A percentile compares a stretch with the other conserved stretches of the same genome.
Evolutionary conservation across 2,797 vertebrate species (phyloP).

Genomic region (Fratercula arctica): DNA sequence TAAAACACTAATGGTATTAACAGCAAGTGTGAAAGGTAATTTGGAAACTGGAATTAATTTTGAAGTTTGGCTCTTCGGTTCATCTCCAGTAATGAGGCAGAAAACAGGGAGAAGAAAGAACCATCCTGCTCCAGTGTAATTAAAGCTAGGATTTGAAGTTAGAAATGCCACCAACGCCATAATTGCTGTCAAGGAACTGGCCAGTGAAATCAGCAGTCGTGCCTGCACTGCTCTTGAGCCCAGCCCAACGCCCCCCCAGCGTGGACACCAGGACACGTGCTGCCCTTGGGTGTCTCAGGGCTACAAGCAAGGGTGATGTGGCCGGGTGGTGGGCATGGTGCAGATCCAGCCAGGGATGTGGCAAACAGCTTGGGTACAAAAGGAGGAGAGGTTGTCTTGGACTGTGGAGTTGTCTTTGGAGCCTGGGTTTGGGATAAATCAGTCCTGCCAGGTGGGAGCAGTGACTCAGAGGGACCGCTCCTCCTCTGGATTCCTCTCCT

Average conservation of each 20-base stretch:
- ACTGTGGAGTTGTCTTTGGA: neutral
- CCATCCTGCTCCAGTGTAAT: neutral
- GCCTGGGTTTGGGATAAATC: neutral
- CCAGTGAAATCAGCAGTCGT: neutral
- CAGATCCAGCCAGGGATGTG: neutral
- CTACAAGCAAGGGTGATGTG: neutral
- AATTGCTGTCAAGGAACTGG: neutral
- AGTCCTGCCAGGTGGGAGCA: neutral
- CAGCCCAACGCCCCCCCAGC: fast-evolving
- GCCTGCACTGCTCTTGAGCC: neutral
- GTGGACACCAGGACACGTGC: neutral
- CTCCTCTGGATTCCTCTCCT: neutral
- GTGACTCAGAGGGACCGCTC: neutral
- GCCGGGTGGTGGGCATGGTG: neutral
- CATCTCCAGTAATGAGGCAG: neutral
- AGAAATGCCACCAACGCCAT: neutral
- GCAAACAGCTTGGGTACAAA: neutral
- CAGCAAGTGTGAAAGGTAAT: slow-evolving; percentile 2
- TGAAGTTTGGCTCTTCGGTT: neutral
- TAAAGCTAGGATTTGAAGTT: neutral
- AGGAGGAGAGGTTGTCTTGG: neutral
- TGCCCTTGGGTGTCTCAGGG: neutral
- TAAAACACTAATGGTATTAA: neutral
- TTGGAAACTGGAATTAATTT: neutral
- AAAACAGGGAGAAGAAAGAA: neutral